Percentiles rank a stretch among this genome's conserved stretches.
phyloP scores from a whole-genome alignment of 1,140 invertebrate genomes.

The Episyrphus balteatus region DNA sequence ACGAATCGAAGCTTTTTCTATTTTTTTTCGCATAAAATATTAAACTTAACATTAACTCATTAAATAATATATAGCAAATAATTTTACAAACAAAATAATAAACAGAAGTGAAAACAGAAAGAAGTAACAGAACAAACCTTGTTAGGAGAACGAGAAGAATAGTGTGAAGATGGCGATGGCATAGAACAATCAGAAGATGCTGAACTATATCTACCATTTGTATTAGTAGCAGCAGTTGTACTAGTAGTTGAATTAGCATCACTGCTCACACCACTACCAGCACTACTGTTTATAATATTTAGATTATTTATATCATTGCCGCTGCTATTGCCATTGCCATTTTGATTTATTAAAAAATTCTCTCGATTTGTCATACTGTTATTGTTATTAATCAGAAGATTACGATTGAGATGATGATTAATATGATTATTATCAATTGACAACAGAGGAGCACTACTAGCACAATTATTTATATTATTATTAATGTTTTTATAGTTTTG shows the following conservation, averaged over 20 bases:
- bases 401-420: background rate
- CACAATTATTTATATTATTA: no score
- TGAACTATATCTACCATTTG: slow-evolving; percentile 30
- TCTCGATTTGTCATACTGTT: background rate
- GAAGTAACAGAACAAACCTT: slow-evolving; percentile 26
- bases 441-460: no score
- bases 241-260: slow-evolving; percentile 11
- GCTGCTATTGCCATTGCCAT: slow-evolving; percentile 22
- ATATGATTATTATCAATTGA: background rate
- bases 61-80: no score
- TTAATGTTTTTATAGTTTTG: no score
- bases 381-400: background rate
- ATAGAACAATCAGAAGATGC: slow-evolving; percentile 38
- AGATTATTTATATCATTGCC: slow-evolving; percentile 25
- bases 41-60: no score
- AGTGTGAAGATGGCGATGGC: slow-evolving; percentile 37
- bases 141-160: slow-evolving; percentile 39
- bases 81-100: background rate
- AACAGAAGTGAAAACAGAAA: background rate
- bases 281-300: slow-evolving; percentile 35
- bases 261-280: slow-evolving; percentile 9
- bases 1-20: no score
- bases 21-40: no score
- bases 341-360: background rate
- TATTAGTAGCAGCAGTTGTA: slow-evolving; percentile 4